phyloP scores from a whole-genome alignment of 1,140 invertebrate genomes.

The Drosophila ironensis region DNA sequence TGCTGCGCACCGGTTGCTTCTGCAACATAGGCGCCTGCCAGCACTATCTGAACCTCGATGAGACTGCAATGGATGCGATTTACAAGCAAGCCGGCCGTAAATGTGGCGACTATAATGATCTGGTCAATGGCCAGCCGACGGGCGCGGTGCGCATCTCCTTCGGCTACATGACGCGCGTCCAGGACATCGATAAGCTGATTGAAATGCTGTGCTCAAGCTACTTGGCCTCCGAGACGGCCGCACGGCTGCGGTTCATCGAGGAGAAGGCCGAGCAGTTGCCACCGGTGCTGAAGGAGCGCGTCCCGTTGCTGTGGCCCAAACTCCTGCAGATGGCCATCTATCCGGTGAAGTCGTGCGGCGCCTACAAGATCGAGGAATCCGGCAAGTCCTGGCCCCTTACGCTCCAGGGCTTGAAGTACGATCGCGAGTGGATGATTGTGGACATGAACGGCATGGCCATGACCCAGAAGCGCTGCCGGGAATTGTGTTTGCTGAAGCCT shows the following conservation, averaged over 20 bases:
- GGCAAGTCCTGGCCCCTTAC: constrained; percentile 87
- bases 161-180: constrained; percentile 92
- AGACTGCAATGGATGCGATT: constrained; percentile 88
- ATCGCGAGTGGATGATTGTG: constrained; percentile 96
- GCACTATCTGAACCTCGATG: constrained; percentile 87
- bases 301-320: constrained; percentile 38
- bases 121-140: constrained; percentile 94
- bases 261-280: constrained; percentile 42
- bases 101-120: constrained; percentile 94
- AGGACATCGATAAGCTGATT: constrained; percentile 89
- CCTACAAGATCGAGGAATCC: constrained; percentile 85
- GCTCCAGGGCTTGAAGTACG: constrained; percentile 90
- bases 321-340: constrained; percentile 90
- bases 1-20: constrained; percentile 96
- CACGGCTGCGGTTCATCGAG: constrained; percentile 54
- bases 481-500: constrained; percentile 92
- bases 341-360: constrained; percentile 96
- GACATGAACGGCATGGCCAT: constrained; percentile 89
- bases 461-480: constrained; percentile 93
- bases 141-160: constrained; percentile 96
- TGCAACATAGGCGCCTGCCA: constrained; percentile 98
- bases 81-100: constrained; percentile 92
- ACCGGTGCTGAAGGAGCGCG: constrained; percentile 41
- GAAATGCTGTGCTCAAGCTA: constrained; percentile 88
- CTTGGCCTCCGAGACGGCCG: constrained; percentile 16